A percentile compares a stretch with the other conserved stretches of the same genome.
Evolutionary conservation across 2,888 invertebrate species (phyloP).

Genomic region (Protodeltote pygarga): DNA sequence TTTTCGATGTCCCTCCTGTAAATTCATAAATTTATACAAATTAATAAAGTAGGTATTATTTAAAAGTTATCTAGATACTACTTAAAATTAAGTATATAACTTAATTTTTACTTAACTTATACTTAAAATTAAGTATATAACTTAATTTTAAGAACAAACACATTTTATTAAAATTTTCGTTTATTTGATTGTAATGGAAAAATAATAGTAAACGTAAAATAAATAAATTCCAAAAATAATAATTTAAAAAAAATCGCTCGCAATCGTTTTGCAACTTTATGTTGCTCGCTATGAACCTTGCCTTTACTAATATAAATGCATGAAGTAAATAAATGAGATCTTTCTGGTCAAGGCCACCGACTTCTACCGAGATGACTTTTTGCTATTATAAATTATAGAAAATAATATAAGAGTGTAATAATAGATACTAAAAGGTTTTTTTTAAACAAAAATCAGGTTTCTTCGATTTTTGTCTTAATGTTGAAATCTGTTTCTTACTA

Average conservation of each 20-base stretch:
- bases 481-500: too few species aligned
- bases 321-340: neutral
- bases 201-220: neutral
- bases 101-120: too few species aligned
- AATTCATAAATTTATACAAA: conserved; percentile 9
- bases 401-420: neutral
- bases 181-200: neutral
- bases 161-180: neutral
- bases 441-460: too few species aligned
- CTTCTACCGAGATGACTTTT: neutral
- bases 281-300: neutral
- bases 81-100: too few species aligned
- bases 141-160: too few species aligned
- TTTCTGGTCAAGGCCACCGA: conserved; percentile 7
- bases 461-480: too few species aligned
- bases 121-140: too few species aligned
- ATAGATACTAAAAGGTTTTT: neutral
- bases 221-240: neutral
- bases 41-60: too few species aligned
- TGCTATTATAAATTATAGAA: neutral
- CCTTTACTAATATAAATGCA: neutral
- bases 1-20: conserved; percentile 56
- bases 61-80: too few species aligned
- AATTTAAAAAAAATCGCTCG: neutral
- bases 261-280: neutral